Percentiles rank a stretch among this genome's conserved stretches.
phyloP scores from a whole-genome alignment of 1,140 invertebrate species.

The Heliconius hermathena region DNA sequence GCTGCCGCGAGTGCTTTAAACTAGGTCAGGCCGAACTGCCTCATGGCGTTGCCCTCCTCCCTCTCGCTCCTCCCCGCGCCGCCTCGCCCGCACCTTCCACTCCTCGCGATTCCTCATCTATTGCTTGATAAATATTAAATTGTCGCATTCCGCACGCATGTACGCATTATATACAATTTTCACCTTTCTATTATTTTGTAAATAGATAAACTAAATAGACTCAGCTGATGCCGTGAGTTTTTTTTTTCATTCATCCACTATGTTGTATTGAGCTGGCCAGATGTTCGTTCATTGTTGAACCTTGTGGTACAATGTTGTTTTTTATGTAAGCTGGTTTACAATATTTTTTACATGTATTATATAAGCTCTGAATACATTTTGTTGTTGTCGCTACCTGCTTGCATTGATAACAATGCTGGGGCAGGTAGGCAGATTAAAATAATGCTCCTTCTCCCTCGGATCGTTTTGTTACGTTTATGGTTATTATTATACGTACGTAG shows the following conservation, averaged over 20 bases:
- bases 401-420: conserved; percentile 47
- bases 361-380: conserved; percentile 4
- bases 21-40: conserved; percentile 71
- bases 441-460: conserved; percentile 34
- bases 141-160: conserved; percentile 50
- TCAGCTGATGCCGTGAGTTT: not conserved
- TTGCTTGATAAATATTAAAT: conserved; percentile 48
- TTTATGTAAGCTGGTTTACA: conserved; percentile 7
- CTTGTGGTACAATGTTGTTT: conserved; percentile 7
- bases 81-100: conserved; percentile 23
- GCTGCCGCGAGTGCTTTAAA: conserved; percentile 68
- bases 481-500: conserved; percentile 23
- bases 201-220: not conserved
- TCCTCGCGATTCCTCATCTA: conserved; percentile 35
- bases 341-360: not conserved
- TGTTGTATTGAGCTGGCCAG: conserved; percentile 36
- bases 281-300: conserved; percentile 46
- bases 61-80: conserved; percentile 42
- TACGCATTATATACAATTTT: conserved; percentile 38
- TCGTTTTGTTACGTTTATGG: conserved; percentile 9
- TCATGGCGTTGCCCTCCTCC: conserved; percentile 54
- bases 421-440: conserved; percentile 68
- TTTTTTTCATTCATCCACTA: not conserved
- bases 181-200: conserved; percentile 43
- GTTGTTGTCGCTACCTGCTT: conserved; percentile 64